Conservation (phyloP, 1,140 invertebrate species). For the Drosophila sucinea region DNA sequence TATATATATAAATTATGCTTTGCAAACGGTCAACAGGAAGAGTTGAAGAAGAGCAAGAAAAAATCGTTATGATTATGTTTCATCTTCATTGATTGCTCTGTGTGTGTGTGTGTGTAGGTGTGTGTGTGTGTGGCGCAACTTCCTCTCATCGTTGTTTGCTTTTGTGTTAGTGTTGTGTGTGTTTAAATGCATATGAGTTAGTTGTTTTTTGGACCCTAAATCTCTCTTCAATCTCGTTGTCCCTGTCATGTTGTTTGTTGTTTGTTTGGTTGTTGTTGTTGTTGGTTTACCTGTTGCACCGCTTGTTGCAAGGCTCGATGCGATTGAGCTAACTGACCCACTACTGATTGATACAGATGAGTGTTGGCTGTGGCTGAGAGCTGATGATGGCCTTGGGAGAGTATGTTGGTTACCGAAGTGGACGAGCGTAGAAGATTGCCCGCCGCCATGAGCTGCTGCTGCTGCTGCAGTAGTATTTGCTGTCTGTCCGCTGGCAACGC, state of each 20-base stretch:
- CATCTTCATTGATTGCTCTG: slow-evolving; percentile 10
- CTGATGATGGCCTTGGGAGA: slow-evolving; percentile 83
- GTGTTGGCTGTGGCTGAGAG: slow-evolving; percentile 83
- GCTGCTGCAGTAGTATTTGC: slow-evolving; percentile 85
- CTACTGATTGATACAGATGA: slow-evolving; percentile 84
- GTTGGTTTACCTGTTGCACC: slow-evolving; percentile 81
- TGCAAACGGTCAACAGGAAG: slow-evolving; percentile 82
- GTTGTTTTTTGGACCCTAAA: slow-evolving; percentile 3
- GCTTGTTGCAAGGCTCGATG: slow-evolving; percentile 84
- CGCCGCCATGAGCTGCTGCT: slow-evolving; percentile 82
- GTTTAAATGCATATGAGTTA: slow-evolving; percentile 13
- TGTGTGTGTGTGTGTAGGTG: slow-evolving; percentile 29
- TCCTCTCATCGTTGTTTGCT: slow-evolving; percentile 2
- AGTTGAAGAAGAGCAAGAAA: slow-evolving; percentile 62
- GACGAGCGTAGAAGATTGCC: slow-evolving; percentile 82
- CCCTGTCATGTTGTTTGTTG: slow-evolving; percentile 18
- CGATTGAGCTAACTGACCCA: slow-evolving; percentile 84
- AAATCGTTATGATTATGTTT: slow-evolving; percentile 28
- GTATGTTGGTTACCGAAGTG: slow-evolving; percentile 83
- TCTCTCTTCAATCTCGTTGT: slow-evolving; percentile 13
- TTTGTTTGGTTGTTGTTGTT: slow-evolving; percentile 40
- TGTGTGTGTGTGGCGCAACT: slow-evolving; percentile 22
- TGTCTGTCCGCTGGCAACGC: slow-evolving; percentile 88
- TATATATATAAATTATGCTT: slow-evolving; percentile 41
- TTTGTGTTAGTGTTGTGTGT: slow-evolving; percentile 29